These are phyloP conservation scores for Andrena flavipes DNA, from an alignment of 2,888 invertebrate genomes.

Conservation along the genomic window DNA sequence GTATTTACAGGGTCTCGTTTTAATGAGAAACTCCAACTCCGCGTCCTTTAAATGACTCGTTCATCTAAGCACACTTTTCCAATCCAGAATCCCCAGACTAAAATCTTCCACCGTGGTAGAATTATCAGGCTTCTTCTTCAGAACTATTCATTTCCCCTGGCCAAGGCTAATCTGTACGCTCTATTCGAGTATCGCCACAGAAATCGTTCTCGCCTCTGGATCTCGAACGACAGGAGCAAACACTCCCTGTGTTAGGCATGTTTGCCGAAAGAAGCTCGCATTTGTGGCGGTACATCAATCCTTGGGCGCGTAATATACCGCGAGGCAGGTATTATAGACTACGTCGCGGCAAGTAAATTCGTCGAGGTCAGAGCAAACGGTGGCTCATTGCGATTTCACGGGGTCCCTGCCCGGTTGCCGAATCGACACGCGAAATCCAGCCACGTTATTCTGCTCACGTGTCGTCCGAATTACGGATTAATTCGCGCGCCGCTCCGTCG, in stretches of 20 bases:
- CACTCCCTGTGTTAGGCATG: too few relatives aligned
- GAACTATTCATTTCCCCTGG: too few relatives aligned
- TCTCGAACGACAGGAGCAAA: too few relatives aligned
- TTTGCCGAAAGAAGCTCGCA: too few relatives aligned
- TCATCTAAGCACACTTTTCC: not conserved
- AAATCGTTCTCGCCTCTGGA: too few relatives aligned
- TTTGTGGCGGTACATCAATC: not conserved
- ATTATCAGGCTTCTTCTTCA: too few relatives aligned
- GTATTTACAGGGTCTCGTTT: conserved; percentile 6
- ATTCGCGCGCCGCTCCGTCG: conserved; percentile 50
- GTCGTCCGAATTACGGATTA: conserved; percentile 70
- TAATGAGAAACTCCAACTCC: conserved; percentile 5
- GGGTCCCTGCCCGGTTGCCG: conserved; percentile 15
- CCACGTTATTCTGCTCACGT: conserved; percentile 60
- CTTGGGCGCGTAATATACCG: too few relatives aligned
- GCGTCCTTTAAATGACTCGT: not conserved
- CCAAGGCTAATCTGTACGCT: too few relatives aligned
- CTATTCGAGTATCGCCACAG: too few relatives aligned
- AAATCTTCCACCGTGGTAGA: too few relatives aligned
- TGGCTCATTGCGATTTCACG: conserved; percentile 53
- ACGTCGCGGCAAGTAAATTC: not conserved
- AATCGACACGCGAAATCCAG: conserved; percentile 46
- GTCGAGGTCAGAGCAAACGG: conserved; percentile 16
- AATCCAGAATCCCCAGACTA: not conserved
- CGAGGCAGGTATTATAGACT: not conserved